Evolutionary conservation across 2,113 vertebrate genomes (phyloP).

Genomic region (Pachycephala philippinensis): DNA sequence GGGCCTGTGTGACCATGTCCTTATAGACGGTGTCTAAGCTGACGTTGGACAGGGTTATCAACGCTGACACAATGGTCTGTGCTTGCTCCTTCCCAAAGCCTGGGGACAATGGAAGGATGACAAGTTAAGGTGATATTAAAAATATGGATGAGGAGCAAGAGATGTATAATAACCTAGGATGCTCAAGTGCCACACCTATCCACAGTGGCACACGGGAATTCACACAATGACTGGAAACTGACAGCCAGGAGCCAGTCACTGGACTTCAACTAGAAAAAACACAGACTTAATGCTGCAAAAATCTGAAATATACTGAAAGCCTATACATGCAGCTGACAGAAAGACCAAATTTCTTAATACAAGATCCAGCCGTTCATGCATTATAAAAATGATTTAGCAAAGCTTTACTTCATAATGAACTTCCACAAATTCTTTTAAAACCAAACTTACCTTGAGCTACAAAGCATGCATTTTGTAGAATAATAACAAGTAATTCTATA

Average conservation of each 20-base stretch:
- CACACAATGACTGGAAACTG: background rate
- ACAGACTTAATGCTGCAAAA: background rate
- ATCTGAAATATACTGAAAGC: background rate
- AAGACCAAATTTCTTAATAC: background rate
- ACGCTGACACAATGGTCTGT: constrained; percentile 81
- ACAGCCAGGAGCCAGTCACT: background rate
- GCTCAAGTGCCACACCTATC: background rate
- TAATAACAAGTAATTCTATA: background rate
- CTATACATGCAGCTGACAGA: background rate
- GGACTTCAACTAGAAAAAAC: background rate
- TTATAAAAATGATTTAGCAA: background rate
- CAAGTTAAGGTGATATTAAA: background rate
- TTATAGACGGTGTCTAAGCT: constrained; percentile 92
- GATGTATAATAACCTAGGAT: background rate
- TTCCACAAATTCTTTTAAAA: background rate
- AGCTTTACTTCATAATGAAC: background rate
- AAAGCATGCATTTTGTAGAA: background rate
- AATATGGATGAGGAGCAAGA: background rate
- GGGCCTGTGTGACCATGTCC: constrained; percentile 94
- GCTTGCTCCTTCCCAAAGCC: constrained; percentile 90
- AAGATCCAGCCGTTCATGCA: background rate
- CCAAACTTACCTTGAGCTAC: background rate
- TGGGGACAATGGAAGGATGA: constrained; percentile 23
- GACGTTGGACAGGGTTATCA: constrained; percentile 82
- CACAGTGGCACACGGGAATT: background rate